Percentiles rank a stretch among this genome's conserved stretches.
Evolutionary conservation across 2,888 invertebrate species (phyloP).

Genomic region (Cantharis nigra): DNA sequence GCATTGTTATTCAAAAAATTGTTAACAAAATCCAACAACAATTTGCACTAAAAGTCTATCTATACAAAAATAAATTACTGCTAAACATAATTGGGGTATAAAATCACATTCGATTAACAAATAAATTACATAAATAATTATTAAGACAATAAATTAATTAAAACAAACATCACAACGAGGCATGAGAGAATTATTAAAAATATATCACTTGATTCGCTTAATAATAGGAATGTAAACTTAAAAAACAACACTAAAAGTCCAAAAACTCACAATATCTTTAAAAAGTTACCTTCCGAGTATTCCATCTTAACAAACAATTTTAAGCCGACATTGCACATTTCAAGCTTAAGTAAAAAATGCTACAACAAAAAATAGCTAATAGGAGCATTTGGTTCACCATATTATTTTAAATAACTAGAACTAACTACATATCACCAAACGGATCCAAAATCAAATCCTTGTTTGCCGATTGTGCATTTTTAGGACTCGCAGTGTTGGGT

Average conservation of each 20-base stretch:
- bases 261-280: not conserved
- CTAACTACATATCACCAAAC: conserved; percentile 55
- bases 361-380: not conserved
- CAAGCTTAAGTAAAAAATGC: not conserved
- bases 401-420: not conserved
- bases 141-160: not conserved
- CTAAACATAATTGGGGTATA: not conserved
- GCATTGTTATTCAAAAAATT: not conserved
- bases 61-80: not conserved
- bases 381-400: not conserved
- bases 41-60: not conserved
- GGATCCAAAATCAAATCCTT: conserved; percentile 53
- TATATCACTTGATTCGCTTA: conserved; percentile 22
- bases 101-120: not conserved
- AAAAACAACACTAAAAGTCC: conserved; percentile 22
- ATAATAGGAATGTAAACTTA: conserved; percentile 28
- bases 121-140: not conserved
- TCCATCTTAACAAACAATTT: not conserved
- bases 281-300: not conserved
- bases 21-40: not conserved
- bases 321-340: conserved; percentile 2
- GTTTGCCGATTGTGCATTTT: conserved; percentile 40
- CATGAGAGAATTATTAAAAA: conserved; percentile 13
- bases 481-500: conserved; percentile 45
- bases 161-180: not conserved